Conservation (phyloP, 2,113 vertebrate species). For the Hydrochoerus hydrochaeris region DNA sequence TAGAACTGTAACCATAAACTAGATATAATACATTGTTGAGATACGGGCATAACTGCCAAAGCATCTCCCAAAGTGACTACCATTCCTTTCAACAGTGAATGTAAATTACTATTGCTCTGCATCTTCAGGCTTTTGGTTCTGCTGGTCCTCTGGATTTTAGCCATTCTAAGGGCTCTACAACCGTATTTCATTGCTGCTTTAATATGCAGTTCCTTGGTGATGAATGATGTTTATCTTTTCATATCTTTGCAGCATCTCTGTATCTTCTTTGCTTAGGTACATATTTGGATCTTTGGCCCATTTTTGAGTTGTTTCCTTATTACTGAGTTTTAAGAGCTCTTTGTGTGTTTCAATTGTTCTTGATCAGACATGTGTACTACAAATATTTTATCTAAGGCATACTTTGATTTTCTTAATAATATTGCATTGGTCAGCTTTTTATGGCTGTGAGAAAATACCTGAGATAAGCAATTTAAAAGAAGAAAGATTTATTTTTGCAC, state of each 20-base stretch:
- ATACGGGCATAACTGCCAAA: background rate
- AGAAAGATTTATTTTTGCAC: background rate
- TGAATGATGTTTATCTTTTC: background rate
- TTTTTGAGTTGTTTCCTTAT: background rate
- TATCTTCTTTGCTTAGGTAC: background rate
- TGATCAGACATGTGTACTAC: background rate
- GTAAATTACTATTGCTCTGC: no score
- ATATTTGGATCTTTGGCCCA: background rate
- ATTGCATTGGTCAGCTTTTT: background rate
- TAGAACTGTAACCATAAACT: background rate
- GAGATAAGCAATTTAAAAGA: background rate
- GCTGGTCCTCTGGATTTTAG: background rate
- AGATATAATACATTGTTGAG: background rate
- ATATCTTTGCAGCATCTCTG: background rate
- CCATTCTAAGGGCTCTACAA: background rate
- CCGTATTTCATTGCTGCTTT: no score
- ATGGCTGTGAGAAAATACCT: background rate
- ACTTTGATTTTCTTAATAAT: background rate
- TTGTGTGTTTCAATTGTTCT: background rate
- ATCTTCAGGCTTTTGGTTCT: background rate
- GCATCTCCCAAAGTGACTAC: background rate
- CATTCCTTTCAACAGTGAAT: background rate
- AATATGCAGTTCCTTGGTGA: background rate
- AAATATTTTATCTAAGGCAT: background rate
- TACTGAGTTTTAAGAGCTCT: background rate